A percentile compares a stretch with the other conserved stretches of the same genome.
These are phyloP conservation scores for Myzus persicae DNA, from an alignment of 1,140 invertebrate genomes.

Conservation along the genomic window DNA sequence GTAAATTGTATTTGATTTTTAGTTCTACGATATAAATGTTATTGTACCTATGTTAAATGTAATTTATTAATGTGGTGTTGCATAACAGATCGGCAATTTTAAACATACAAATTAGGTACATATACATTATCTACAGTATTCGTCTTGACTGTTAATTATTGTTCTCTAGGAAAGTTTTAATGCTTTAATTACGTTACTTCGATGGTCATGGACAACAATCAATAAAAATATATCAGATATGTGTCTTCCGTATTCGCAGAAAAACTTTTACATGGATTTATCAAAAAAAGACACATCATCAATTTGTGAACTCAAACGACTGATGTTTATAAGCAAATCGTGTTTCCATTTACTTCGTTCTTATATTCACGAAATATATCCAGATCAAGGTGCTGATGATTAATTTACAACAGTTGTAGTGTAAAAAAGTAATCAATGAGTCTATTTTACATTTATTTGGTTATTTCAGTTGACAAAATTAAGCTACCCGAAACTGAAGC, in stretches of 20 bases:
- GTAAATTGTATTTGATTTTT: too few species aligned
- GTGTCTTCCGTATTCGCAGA: conserved; percentile 67
- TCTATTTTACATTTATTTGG: conserved; percentile 14
- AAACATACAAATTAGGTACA: too few species aligned
- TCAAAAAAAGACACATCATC: conserved; percentile 61
- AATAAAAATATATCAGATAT: conserved; percentile 62
- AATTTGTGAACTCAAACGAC: conserved; percentile 77
- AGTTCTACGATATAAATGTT: too few species aligned
- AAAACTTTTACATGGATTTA: background rate
- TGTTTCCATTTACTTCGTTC: conserved; percentile 81
- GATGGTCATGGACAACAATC: conserved; percentile 83
- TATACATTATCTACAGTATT: too few species aligned
- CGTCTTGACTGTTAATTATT: background rate
- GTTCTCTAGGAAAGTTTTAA: conserved; percentile 78
- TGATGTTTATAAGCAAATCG: conserved; percentile 88
- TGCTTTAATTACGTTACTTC: conserved; percentile 79
- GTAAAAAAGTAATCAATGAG: conserved; percentile 30
- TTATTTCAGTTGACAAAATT: conserved; percentile 52
- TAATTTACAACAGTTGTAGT: background rate
- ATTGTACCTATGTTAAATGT: too few species aligned
- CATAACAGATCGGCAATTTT: too few species aligned
- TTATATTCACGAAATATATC: conserved; percentile 90
- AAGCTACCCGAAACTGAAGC: conserved; percentile 22
- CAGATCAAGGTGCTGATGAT: conserved; percentile 69
- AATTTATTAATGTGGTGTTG: too few species aligned